These are phyloP conservation scores for Cottoperca gobio DNA, from an alignment of 2,797 vertebrate species.

Conservation along the genomic window DNA sequence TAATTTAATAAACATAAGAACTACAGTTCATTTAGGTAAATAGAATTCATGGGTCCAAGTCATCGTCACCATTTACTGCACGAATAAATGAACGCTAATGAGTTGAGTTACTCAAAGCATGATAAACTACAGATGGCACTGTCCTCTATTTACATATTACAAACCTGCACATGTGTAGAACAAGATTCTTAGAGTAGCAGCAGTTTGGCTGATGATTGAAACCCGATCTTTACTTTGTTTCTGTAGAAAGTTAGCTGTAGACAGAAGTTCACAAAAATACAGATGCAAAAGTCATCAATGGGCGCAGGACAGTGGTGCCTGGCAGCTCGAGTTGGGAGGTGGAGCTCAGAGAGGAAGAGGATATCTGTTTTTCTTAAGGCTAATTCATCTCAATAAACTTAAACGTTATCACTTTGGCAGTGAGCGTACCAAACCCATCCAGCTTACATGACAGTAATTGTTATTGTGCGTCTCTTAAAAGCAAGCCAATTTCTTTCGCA, in stretches of 20 bases:
- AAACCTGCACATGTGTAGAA: background rate
- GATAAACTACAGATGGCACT: background rate
- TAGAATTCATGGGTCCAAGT: background rate
- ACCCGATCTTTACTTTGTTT: too few species aligned
- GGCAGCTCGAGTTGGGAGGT: background rate
- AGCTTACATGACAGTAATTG: background rate
- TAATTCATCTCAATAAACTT: background rate
- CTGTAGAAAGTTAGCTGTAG: background rate
- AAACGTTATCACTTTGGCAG: conserved; percentile 11
- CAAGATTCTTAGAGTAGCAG: background rate
- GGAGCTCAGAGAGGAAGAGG: conserved; percentile 18
- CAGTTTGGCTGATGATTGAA: background rate
- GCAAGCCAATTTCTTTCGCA: background rate
- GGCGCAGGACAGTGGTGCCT: background rate
- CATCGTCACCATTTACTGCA: background rate
- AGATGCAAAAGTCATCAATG: background rate
- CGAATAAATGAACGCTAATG: background rate
- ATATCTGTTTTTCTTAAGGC: conserved; percentile 14
- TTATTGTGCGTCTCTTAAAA: background rate
- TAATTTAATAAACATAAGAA: background rate
- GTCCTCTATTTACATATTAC: conserved; percentile 2
- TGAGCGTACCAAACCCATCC: background rate
- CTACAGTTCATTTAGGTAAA: background rate
- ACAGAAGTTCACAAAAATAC: background rate
- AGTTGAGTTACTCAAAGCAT: background rate